Evolutionary conservation across 2,113 vertebrate genomes (phyloP).

Genomic region (Patagioenas fasciata): DNA sequence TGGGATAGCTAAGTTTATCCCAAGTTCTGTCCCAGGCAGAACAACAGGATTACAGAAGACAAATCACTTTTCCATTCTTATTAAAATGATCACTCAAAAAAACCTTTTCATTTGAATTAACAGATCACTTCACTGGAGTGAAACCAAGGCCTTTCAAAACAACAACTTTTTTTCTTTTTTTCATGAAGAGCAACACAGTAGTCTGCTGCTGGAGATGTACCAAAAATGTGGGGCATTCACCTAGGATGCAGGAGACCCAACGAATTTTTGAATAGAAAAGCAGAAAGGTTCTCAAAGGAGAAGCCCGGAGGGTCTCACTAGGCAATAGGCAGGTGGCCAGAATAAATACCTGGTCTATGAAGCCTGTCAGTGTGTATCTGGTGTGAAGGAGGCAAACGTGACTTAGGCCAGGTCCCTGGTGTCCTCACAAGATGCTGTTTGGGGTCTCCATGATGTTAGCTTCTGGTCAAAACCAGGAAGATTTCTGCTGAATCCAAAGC

Average conservation of each 20-base stretch:
- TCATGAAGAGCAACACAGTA: not conserved
- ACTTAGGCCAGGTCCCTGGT: not conserved
- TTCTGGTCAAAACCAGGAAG: not conserved
- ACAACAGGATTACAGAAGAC: not conserved
- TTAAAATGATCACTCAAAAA: not conserved
- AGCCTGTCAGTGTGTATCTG: not conserved
- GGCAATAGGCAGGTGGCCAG: not conserved
- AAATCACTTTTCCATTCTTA: not conserved
- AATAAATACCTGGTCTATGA: fast-evolving
- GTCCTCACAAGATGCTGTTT: not conserved
- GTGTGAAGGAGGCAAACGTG: not conserved
- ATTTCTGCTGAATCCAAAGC: not conserved
- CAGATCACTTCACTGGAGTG: not conserved
- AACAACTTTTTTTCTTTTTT: not conserved
- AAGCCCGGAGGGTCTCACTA: not conserved
- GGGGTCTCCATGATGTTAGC: not conserved
- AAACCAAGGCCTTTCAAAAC: not conserved
- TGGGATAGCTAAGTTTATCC: not conserved
- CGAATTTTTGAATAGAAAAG: not conserved
- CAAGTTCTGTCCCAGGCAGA: not conserved
- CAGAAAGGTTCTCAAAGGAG: not conserved
- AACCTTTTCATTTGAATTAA: too few species aligned
- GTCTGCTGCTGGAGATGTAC: not conserved
- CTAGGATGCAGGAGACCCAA: not conserved
- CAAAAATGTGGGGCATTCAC: not conserved